phyloP scores from a whole-genome alignment of 2,888 invertebrate genomes.

The Clepsis dumicolana region DNA sequence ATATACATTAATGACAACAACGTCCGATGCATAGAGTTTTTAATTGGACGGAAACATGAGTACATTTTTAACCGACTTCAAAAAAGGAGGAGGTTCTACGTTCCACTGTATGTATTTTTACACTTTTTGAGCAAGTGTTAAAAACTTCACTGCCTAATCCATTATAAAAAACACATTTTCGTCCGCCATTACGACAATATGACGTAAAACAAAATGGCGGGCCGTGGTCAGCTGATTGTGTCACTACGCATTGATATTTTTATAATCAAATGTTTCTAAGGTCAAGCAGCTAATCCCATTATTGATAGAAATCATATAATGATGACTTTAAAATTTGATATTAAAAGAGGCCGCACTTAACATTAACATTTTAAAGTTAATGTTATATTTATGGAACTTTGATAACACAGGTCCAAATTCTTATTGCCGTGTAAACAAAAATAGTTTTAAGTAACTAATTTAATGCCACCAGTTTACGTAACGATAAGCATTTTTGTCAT shows the following conservation, averaged over 20 bases:
- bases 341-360: background rate
- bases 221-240: slow-evolving; percentile 51
- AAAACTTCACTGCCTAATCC: no score
- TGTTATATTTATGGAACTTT: no score
- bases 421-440: no score
- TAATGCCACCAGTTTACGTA: no score
- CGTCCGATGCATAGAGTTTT: background rate
- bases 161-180: background rate
- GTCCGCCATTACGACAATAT: background rate
- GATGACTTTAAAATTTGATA: background rate
- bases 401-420: no score
- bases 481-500: no score
- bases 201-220: slow-evolving; percentile 46
- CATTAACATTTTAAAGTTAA: no score
- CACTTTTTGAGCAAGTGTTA: no score
- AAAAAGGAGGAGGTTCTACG: no score
- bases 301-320: slow-evolving; percentile 12
- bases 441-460: no score
- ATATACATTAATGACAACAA: background rate
- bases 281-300: slow-evolving; percentile 9
- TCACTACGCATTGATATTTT: slow-evolving; percentile 34
- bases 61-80: no score
- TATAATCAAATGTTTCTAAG: slow-evolving; percentile 22
- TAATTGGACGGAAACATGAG: background rate
- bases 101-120: no score